Conservation (phyloP, 2,888 invertebrate species). For the Tromatobia lineatoria region DNA sequence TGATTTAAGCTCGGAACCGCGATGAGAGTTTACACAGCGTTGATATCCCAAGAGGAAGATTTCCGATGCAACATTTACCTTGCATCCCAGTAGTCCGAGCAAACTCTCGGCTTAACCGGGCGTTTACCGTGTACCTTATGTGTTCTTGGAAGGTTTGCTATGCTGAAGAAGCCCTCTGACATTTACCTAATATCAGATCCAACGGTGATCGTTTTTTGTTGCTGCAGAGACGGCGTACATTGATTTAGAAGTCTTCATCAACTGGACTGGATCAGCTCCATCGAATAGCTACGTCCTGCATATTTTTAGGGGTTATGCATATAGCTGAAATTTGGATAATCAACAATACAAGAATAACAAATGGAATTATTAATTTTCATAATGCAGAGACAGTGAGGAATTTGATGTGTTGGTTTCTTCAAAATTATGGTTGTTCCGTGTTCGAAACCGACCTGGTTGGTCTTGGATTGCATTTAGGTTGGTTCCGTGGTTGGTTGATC, state of each 20-base stretch:
- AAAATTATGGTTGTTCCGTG: too few species aligned
- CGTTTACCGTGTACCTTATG: constrained; percentile 14
- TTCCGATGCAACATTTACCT: constrained; percentile 43
- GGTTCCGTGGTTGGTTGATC: too few species aligned
- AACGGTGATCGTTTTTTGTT: not conserved
- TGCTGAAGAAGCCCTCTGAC: not conserved
- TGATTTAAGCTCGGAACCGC: constrained; percentile 8
- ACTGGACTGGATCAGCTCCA: too few species aligned
- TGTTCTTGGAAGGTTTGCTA: not conserved
- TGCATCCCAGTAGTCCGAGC: constrained; percentile 17
- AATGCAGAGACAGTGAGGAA: too few species aligned
- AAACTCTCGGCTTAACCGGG: constrained; percentile 42
- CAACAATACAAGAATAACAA: too few species aligned
- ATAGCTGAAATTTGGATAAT: too few species aligned
- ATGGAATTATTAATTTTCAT: too few species aligned
- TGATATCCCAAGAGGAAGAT: constrained; percentile 28
- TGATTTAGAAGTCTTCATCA: not conserved
- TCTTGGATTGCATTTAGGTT: too few species aligned
- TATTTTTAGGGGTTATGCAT: too few species aligned
- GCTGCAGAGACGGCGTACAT: not conserved
- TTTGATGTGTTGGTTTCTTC: too few species aligned
- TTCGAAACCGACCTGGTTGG: too few species aligned
- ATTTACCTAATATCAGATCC: not conserved
- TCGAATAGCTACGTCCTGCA: too few species aligned
- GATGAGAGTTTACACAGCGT: constrained; percentile 28